A percentile compares a stretch with the other conserved stretches of the same genome.
Conservation (phyloP, 1,140 invertebrate genomes). For the Zaprionus africanus region DNA sequence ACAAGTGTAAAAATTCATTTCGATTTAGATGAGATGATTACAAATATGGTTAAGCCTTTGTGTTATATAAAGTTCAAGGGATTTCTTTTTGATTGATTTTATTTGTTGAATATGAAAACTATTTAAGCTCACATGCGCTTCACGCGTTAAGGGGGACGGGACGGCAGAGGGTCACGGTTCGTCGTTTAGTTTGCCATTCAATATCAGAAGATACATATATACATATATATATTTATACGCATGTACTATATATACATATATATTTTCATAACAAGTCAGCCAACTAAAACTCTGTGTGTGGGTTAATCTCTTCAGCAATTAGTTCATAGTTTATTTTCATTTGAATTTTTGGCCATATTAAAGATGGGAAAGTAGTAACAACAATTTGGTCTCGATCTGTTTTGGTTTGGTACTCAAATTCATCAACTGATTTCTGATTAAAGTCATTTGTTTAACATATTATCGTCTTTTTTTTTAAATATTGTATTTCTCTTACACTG, state of each 20-base stretch:
- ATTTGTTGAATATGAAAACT: slow-evolving; percentile 51
- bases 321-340: slow-evolving; percentile 27
- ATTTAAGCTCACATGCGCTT: slow-evolving; percentile 57
- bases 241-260: slow-evolving; percentile 29
- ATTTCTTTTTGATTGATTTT: slow-evolving; percentile 23
- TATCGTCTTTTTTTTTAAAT: slow-evolving; percentile 27
- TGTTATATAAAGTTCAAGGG: slow-evolving; percentile 62
- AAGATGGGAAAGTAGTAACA: slow-evolving; percentile 30
- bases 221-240: slow-evolving; percentile 20
- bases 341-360: slow-evolving; percentile 53
- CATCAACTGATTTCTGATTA: slow-evolving; percentile 79
- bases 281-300: slow-evolving; percentile 76
- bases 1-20: slow-evolving; percentile 76
- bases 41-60: slow-evolving; percentile 84
- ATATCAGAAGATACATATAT: slow-evolving; percentile 27
- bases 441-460: slow-evolving; percentile 53
- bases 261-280: slow-evolving; percentile 58
- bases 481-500: slow-evolving; percentile 52
- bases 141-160: slow-evolving; percentile 22
- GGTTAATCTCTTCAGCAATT: slow-evolving; percentile 78
- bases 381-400: slow-evolving; percentile 30
- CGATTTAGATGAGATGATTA: slow-evolving; percentile 85
- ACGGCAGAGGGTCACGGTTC: slow-evolving; percentile 18
- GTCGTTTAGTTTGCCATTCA: slow-evolving; percentile 62
- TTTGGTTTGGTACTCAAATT: slow-evolving; percentile 54